Base-by-base conservation (phyloP, 2,113 vertebrate species). In the Tragelaphus imberbis region DNA sequence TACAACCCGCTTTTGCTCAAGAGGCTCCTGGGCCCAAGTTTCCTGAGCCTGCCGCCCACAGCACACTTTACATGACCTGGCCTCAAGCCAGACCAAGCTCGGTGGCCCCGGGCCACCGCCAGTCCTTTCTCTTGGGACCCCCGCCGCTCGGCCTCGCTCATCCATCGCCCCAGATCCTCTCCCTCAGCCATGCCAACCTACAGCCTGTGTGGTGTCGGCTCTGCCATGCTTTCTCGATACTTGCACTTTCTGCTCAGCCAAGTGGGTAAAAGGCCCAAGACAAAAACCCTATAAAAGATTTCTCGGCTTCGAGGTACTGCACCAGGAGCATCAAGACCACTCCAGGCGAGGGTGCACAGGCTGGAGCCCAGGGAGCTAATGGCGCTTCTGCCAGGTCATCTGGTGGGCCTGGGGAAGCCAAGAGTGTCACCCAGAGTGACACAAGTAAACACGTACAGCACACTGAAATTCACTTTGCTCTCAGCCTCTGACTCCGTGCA, bases 231-330 rank as follows among this genome's bases (percentile, higher is more conserved):
- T 95, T 84, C 75, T 81, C 30, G 33, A 44, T 14, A 28, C 55
- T 40, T 44, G 30, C 11, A 68, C 51, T 95, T 91, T 79, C 88
- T 21, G n/a, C 25, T 63, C 81, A 90, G 82, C 51, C 61, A 97
- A 91, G n/a, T 28, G 3, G 27, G 23, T 47, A 36, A 12, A 56
- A 88, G 53, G 21, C 79, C 40, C 91, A 63, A 95, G 55, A 9
- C 82, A 61, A 95, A 94, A 86, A 61, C 65, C 33, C 33, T 88
- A 94, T 65, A 61, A 95, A 92, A 84, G 27, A 63, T 85, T 49
- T 88, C 82, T 90, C 53, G n/a, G 55, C 0, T 4, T 93, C 0
- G 4, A 88, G 71, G 47, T 80, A 36, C 71, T 87, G 63, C 55
- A 61, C 28, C 12, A 0, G 13, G 75, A 11, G 25, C 89, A 89